phyloP scores from a whole-genome alignment of 2,113 vertebrate genomes.

The Petrocephalus zakoni region DNA sequence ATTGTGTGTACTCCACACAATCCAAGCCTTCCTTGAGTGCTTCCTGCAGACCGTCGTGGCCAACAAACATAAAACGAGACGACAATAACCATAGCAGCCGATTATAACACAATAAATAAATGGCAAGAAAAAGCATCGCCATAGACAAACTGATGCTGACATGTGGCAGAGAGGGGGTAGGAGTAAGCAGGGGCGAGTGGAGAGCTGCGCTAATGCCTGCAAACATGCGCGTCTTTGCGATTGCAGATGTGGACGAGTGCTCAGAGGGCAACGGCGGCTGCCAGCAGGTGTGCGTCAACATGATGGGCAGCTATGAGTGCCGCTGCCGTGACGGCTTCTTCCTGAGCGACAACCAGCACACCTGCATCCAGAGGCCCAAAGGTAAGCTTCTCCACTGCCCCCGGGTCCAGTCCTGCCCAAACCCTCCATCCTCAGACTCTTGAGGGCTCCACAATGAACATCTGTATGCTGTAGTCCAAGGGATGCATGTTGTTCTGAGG shows the following conservation, averaged over 20 bases:
- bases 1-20: background rate
- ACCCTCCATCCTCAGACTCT: background rate
- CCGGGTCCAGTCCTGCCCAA: background rate
- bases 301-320: constrained; percentile 20
- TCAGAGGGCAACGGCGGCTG: constrained; percentile 14
- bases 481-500: background rate
- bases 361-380: constrained; percentile 21
- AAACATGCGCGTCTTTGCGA: background rate
- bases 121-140: background rate
- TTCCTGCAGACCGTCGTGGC: background rate
- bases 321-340: constrained; percentile 14
- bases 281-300: constrained; percentile 19
- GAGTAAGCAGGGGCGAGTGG: background rate
- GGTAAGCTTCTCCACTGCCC: background rate
- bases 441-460: background rate
- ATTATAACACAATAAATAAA: background rate
- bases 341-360: constrained; percentile 22
- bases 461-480: background rate
- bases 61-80: background rate
- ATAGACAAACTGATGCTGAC: background rate
- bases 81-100: background rate
- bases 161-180: background rate
- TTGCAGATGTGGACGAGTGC: constrained; percentile 20
- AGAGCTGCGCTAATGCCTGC: background rate
- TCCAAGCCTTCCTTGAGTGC: background rate